These are phyloP conservation scores for Pseudococcus longispinus DNA, from an alignment of 2,888 invertebrate genomes.

Conservation along the genomic window DNA sequence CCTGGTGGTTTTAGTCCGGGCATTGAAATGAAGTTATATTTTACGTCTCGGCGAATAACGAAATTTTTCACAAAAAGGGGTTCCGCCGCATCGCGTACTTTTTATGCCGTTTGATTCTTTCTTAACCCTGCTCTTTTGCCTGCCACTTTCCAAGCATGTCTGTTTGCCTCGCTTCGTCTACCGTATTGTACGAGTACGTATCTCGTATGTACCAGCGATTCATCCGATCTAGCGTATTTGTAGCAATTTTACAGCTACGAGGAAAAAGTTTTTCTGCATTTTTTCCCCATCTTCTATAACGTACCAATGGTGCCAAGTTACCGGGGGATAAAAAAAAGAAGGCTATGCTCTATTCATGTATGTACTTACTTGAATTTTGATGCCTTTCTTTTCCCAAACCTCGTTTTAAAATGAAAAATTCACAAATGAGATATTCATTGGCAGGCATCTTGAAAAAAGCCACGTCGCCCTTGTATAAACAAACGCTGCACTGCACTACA, in stretches of 20 bases:
- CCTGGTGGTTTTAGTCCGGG: constrained; percentile 35
- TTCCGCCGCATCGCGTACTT: not conserved
- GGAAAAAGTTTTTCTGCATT: not conserved
- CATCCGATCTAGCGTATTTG: not conserved
- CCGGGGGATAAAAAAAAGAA: not conserved
- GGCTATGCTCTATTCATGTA: not conserved
- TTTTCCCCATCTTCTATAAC: not conserved
- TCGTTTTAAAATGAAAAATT: constrained; percentile 17
- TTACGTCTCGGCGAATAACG: constrained; percentile 41
- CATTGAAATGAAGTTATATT: constrained; percentile 47
- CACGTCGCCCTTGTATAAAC: not conserved
- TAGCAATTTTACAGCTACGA: not conserved
- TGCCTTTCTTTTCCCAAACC: not conserved
- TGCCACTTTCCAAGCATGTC: not conserved
- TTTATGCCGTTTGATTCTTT: not conserved
- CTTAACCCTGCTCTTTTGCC: not conserved
- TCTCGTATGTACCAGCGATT: not conserved
- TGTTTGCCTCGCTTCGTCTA: not conserved
- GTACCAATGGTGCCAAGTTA: not conserved
- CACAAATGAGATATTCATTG: constrained; percentile 28
- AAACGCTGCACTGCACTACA: too few relatives aligned
- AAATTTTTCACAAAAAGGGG: constrained; percentile 20
- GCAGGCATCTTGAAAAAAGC: not conserved
- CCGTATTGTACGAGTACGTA: too few relatives aligned
- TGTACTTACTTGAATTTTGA: not conserved